Evolutionary conservation across 1,140 invertebrate species (phyloP).

Genomic region (Spodoptera frugiperda): DNA sequence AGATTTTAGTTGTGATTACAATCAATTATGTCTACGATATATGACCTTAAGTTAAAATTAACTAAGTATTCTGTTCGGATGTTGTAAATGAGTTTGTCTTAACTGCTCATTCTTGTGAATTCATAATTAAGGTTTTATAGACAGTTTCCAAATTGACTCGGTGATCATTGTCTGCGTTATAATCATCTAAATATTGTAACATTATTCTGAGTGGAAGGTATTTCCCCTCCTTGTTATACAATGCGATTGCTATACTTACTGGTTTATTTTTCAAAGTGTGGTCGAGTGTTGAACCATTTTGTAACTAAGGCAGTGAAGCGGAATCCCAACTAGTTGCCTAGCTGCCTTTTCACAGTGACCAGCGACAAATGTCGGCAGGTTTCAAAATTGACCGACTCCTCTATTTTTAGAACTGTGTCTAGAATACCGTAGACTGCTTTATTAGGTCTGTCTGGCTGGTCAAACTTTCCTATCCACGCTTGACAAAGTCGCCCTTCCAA

Average conservation of each 20-base stretch:
- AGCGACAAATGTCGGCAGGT: neutral
- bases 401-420: neutral
- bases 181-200: neutral
- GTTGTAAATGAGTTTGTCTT: neutral
- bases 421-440: neutral
- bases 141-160: neutral
- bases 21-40: slow-evolving; percentile 46
- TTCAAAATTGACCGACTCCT: neutral
- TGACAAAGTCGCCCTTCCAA: too few relatives aligned
- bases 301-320: slow-evolving; percentile 26
- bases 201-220: neutral
- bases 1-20: slow-evolving; percentile 53
- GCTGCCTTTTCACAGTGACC: neutral
- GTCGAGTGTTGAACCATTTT: slow-evolving; percentile 9
- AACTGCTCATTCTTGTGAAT: slow-evolving; percentile 1
- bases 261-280: slow-evolving; percentile 25
- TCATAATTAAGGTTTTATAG: neutral
- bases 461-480: too few relatives aligned
- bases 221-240: slow-evolving; percentile 9
- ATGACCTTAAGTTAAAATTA: slow-evolving; percentile 57
- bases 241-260: slow-evolving; percentile 22
- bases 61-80: slow-evolving; percentile 41
- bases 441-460: neutral
- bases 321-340: slow-evolving; percentile 24
- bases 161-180: neutral